Conservation (phyloP, 2,113 vertebrate species). For the Equus quagga region DNA sequence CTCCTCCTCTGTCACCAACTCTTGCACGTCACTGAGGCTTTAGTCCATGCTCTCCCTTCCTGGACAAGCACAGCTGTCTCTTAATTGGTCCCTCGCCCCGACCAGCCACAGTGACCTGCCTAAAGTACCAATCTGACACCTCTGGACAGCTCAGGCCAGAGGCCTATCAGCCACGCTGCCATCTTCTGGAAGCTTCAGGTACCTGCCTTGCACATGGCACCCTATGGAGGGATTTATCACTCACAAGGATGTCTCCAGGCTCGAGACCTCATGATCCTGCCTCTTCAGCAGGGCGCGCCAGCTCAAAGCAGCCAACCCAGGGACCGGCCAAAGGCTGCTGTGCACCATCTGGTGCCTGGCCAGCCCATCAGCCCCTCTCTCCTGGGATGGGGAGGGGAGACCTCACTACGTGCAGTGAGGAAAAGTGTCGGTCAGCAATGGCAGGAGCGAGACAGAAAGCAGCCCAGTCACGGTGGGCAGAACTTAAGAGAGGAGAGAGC, state of each 20-base stretch:
- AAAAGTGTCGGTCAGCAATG: rapidly evolving
- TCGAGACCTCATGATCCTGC: neutral
- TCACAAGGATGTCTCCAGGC: neutral
- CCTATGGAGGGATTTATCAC: neutral
- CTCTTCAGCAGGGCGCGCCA: neutral
- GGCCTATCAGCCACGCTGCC: neutral
- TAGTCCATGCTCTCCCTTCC: neutral
- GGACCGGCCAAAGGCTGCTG: neutral
- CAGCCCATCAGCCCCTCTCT: neutral
- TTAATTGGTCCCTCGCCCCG: neutral
- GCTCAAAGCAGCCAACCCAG: neutral
- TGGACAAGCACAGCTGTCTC: neutral
- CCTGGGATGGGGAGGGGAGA: neutral
- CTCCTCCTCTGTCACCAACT: no score
- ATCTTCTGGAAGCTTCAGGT: neutral
- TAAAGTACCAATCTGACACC: neutral
- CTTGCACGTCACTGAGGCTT: neutral
- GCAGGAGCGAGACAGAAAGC: neutral
- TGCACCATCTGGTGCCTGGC: neutral
- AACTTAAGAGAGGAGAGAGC: neutral
- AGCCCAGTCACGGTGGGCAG: neutral
- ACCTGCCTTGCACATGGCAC: neutral
- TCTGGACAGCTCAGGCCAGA: neutral
- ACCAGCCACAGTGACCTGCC: neutral
- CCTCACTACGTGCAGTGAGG: neutral